Percentiles rank a stretch among this genome's conserved stretches.
Conservation (phyloP, 2,113 vertebrate species). For the Lagopus leucura region DNA sequence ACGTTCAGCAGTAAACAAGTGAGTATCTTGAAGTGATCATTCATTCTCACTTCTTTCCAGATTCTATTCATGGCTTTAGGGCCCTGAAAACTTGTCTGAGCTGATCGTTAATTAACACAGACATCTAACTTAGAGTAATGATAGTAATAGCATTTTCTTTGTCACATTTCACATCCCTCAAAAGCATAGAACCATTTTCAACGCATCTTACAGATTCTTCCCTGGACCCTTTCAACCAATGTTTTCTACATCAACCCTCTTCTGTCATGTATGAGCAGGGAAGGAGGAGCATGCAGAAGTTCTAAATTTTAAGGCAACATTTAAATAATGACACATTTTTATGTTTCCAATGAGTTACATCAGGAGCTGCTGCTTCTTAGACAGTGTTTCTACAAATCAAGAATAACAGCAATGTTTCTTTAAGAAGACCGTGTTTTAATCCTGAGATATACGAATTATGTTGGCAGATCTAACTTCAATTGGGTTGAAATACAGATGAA, state of each 20-base stretch:
- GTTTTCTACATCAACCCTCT: neutral
- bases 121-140: neutral
- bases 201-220: neutral
- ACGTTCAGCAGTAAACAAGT: neutral
- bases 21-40: neutral
- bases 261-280: fast-evolving
- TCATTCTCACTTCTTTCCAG: neutral
- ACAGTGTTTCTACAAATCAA: neutral
- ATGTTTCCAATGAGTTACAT: neutral
- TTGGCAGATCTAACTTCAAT: neutral
- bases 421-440: neutral
- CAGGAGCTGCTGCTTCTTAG: neutral
- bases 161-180: neutral
- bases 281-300: neutral
- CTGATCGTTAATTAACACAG: neutral
- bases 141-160: neutral
- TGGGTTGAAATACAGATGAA: neutral
- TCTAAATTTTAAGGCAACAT: neutral
- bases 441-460: fast-evolving
- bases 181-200: neutral
- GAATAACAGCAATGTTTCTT: neutral
- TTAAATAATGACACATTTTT: neutral
- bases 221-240: neutral
- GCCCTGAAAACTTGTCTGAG: neutral
- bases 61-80: neutral